Percentiles rank a stretch among this genome's conserved stretches.
Conservation (phyloP, 2,888 invertebrate genomes). For the Lasioglossum vierecki region DNA sequence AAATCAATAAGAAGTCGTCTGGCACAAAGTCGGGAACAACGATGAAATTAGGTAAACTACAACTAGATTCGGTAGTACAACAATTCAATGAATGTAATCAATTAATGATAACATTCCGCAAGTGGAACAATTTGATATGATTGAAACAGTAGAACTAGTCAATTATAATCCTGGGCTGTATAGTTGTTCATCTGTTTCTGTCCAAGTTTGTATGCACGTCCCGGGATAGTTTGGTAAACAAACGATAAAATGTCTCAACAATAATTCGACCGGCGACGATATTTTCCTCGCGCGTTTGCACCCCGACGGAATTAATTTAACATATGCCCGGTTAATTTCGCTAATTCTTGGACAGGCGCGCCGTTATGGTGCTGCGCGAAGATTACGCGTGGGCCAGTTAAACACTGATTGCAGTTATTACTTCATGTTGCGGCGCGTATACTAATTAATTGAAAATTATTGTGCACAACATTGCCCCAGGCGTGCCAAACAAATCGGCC, state of each 20-base stretch:
- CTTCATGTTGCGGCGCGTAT: conserved; percentile 24
- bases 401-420: conserved; percentile 45
- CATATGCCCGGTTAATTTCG: conserved; percentile 34
- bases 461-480: conserved; percentile 27
- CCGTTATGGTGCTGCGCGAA: conserved; percentile 16
- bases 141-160: background rate
- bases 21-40: background rate
- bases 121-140: background rate
- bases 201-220: background rate
- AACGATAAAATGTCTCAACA: background rate
- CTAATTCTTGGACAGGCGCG: conserved; percentile 27
- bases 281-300: background rate
- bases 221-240: background rate
- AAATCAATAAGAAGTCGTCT: background rate
- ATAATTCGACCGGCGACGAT: background rate
- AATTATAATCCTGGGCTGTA: background rate
- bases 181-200: background rate
- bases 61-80: no score
- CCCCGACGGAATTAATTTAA: conserved; percentile 10
- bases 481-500: conserved; percentile 34
- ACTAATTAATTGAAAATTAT: conserved; percentile 55
- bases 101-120: background rate
- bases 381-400: conserved; percentile 23
- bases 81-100: background rate
- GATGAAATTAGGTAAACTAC: background rate